phyloP scores from a whole-genome alignment of 1,140 invertebrate species.

The Sinonovacula constricta region DNA sequence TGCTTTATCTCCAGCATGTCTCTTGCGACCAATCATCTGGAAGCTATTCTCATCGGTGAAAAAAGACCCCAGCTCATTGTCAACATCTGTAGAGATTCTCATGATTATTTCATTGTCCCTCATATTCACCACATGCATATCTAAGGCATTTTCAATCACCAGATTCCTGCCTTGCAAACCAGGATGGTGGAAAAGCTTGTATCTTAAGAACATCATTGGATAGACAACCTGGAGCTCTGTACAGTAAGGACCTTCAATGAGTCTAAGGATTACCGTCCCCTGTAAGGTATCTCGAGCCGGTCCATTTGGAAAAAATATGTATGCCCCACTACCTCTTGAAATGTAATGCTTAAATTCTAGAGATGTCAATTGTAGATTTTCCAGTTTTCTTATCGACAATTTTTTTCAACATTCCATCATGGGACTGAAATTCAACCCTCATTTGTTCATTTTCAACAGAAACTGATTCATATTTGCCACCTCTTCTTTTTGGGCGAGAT shows the following conservation, averaged over 20 bases:
- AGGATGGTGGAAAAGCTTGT: conserved; percentile 82
- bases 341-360: conserved; percentile 85
- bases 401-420: conserved; percentile 59
- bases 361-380: conserved; percentile 79
- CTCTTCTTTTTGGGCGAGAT: conserved; percentile 53
- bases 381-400: conserved; percentile 62
- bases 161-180: conserved; percentile 66
- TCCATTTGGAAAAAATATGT: conserved; percentile 95
- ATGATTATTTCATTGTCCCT: conserved; percentile 92
- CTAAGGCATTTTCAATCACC: conserved; percentile 67
- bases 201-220: conserved; percentile 86
- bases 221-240: conserved; percentile 86
- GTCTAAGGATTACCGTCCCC: conserved; percentile 80
- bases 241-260: conserved; percentile 85
- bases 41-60: conserved; percentile 98
- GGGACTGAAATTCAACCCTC: conserved; percentile 62
- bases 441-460: conserved; percentile 66
- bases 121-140: conserved; percentile 64
- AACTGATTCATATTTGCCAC: conserved; percentile 46
- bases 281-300: conserved; percentile 68
- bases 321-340: conserved; percentile 90
- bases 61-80: conserved; percentile 82
- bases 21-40: conserved; percentile 85
- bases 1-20: conserved; percentile 82
- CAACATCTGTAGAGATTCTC: conserved; percentile 89